phyloP scores from a whole-genome alignment of 2,113 vertebrate genomes.

The Trachemys scripta region DNA sequence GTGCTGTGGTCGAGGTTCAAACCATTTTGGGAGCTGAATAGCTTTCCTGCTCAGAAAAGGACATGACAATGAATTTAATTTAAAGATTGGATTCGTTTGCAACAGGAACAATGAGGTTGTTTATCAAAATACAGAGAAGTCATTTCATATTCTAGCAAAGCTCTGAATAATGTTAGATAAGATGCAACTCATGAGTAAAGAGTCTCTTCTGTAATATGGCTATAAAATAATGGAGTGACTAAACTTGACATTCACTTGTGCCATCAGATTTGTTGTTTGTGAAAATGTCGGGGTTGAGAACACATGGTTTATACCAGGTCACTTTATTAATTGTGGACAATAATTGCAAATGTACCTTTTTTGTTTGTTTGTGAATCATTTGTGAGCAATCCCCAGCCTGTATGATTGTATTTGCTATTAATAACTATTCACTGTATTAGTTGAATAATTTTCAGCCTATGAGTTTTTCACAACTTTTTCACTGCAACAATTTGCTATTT shows the following conservation, averaged over 20 bases:
- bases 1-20: constrained; percentile 63
- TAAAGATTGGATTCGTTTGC: constrained; percentile 73
- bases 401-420: constrained; percentile 54
- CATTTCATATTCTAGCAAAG: constrained; percentile 72
- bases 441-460: not conserved
- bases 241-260: constrained; percentile 68
- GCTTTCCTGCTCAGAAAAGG: constrained; percentile 47
- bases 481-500: not conserved
- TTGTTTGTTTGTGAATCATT: constrained; percentile 34
- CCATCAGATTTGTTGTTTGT: constrained; percentile 60
- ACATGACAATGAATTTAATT: constrained; percentile 71
- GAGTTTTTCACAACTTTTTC: not conserved
- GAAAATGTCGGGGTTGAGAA: constrained; percentile 64
- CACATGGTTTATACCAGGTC: not conserved
- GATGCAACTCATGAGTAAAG: constrained; percentile 45
- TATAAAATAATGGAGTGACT: constrained; percentile 70
- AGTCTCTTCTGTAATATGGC: constrained; percentile 63
- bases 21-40: constrained; percentile 50
- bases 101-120: constrained; percentile 62
- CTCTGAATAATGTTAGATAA: constrained; percentile 67
- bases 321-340: constrained; percentile 68
- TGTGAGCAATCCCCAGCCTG: constrained; percentile 15
- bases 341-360: not conserved
- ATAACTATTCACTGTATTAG: not conserved
- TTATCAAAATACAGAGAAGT: constrained; percentile 77